These are phyloP conservation scores for Psilopogon haemacephalus DNA, from an alignment of 2,113 vertebrate genomes.

Conservation along the genomic window DNA sequence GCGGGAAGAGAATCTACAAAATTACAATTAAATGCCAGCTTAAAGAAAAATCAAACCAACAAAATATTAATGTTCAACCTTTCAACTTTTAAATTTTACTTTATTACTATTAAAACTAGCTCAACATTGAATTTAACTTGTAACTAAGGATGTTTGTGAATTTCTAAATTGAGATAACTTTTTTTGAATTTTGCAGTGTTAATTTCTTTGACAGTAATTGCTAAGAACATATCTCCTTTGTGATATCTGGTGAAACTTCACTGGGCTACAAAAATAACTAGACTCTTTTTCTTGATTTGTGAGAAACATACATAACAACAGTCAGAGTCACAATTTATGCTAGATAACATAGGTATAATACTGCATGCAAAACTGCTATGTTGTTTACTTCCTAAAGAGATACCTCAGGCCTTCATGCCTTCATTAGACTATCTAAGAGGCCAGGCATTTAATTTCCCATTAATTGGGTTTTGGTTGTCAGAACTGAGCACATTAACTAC, in stretches of 20 bases:
- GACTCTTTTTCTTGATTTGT: not conserved
- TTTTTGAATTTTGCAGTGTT: no score
- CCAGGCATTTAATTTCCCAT: not conserved
- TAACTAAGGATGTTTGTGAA: not conserved
- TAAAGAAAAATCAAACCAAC: not conserved
- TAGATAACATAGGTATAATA: not conserved
- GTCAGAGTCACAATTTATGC: not conserved
- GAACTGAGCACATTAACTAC: not conserved
- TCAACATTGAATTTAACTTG: not conserved
- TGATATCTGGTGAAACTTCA: not conserved
- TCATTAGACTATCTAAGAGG: not conserved
- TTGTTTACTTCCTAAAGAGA: not conserved
- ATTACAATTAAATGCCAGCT: not conserved
- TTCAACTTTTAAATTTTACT: not conserved
- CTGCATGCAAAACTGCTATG: not conserved
- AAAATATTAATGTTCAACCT: not conserved
- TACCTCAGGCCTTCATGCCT: not conserved
- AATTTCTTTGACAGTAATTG: not conserved
- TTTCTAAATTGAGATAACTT: not conserved
- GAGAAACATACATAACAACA: not conserved
- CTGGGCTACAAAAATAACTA: not conserved
- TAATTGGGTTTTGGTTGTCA: not conserved
- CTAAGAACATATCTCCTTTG: not conserved
- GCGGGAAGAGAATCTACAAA: not conserved
- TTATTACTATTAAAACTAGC: not conserved